Evolutionary conservation across 2,888 invertebrate genomes (phyloP), one percentile per base, ranked within the genome.

Genomic region (Epinotia brunnichana): DNA sequence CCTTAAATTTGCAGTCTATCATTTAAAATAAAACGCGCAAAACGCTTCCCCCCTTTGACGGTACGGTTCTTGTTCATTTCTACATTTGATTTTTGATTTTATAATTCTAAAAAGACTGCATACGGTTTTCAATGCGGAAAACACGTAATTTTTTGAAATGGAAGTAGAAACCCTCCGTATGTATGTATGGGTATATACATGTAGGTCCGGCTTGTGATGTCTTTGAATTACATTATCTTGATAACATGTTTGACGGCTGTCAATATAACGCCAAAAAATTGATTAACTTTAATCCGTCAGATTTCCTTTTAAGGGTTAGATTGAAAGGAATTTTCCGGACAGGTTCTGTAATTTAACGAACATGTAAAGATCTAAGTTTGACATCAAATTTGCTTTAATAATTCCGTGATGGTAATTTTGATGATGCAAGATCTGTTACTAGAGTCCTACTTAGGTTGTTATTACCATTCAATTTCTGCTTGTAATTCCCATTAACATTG

Each of bases 1-100:
- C 85, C 85, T 87, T 84, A 85, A 86, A 86, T 84, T 85, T 82
- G 80, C 81, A 84, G 83, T 85, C 81, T 82, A 82, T 79, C 81
- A 82, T 81, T 79, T 82, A 81, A 81, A 82, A 81, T 84, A 83
- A 85, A 84, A 86, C 83, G 82, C 83, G 82, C 85, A 82, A n/a
- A 83, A 82, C 77, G 62, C 78, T 82, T 81, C 81, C 80, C 77
- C 78, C 79, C 77, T 76, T 73, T 80, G 78, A 81, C 82, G 78
- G 78, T 77, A 76, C 77, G 77, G 75, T 75, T 76, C 60, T 64
- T 29, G 73, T 61, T 66, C 15, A 3, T 59, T 66, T 39, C 17
- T 53, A 53, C 9, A 17, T 63, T 63, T 29, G 69, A 35, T 39
- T 67, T 72, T 44, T 41, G 51, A 39, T 54, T 29, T 63, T 5